Conservation (phyloP, 2,888 invertebrate species). For the Mactromeris polynyma region DNA sequence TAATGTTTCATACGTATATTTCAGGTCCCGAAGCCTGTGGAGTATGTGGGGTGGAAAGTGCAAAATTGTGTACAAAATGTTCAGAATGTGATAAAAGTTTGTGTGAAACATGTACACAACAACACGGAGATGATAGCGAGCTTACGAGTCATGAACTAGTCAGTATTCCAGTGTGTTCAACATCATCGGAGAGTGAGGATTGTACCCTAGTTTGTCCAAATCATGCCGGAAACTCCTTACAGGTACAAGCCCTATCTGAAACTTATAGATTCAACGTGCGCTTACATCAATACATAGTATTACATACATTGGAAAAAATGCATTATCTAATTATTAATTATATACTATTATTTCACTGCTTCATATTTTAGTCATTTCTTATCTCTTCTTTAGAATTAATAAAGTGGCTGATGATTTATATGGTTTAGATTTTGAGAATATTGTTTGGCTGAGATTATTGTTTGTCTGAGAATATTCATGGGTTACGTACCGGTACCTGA, state of each 20-base stretch:
- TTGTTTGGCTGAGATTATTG: too few relatives aligned
- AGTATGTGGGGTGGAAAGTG: slow-evolving; percentile 77
- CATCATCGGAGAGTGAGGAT: slow-evolving; percentile 76
- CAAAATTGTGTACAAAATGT: slow-evolving; percentile 83
- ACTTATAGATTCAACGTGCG: background rate
- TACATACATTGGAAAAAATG: too few relatives aligned
- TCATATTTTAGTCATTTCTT: too few relatives aligned
- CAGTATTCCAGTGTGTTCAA: slow-evolving; percentile 80
- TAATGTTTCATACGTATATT: background rate
- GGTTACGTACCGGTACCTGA: too few relatives aligned
- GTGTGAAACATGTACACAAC: slow-evolving; percentile 83
- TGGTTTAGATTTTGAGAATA: too few relatives aligned
- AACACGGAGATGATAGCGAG: slow-evolving; percentile 78
- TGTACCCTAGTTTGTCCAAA: slow-evolving; percentile 85
- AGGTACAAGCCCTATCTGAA: slow-evolving; percentile 55
- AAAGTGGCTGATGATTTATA: too few relatives aligned
- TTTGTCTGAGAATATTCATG: too few relatives aligned
- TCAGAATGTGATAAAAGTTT: slow-evolving; percentile 83
- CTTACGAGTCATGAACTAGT: slow-evolving; percentile 72
- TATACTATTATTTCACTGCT: too few relatives aligned
- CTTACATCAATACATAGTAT: background rate
- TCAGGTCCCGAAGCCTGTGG: slow-evolving; percentile 76
- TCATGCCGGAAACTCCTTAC: slow-evolving; percentile 85
- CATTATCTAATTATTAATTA: too few relatives aligned
- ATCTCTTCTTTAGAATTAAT: too few relatives aligned